These are phyloP conservation scores for Vesta saturnalis DNA, from an alignment of 2,888 invertebrate species.

Conservation along the genomic window DNA sequence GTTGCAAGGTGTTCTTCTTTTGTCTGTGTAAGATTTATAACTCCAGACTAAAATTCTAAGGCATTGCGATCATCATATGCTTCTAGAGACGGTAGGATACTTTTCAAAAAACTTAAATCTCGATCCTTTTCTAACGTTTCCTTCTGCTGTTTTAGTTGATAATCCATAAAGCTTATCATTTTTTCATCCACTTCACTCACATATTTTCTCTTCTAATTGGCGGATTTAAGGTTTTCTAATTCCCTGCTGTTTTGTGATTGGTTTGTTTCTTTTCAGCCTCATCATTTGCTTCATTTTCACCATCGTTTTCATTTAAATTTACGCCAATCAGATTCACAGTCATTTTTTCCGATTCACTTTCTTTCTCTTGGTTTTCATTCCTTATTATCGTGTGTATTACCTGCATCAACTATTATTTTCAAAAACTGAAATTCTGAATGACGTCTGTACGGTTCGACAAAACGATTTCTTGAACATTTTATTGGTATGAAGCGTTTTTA, in stretches of 20 bases:
- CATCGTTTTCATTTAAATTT: neutral
- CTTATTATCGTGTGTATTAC: slow-evolving; percentile 2
- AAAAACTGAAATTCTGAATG: slow-evolving; percentile 11
- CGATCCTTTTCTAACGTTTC: slow-evolving; percentile 18
- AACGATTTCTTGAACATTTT: slow-evolving; percentile 9
- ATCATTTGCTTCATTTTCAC: neutral
- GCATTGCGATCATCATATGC: slow-evolving; percentile 17
- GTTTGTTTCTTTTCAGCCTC: neutral
- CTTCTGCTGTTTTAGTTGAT: neutral
- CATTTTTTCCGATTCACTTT: too few species aligned
- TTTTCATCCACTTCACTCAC: slow-evolving; percentile 13
- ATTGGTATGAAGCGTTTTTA: neutral
- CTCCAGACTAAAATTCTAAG: slow-evolving; percentile 22
- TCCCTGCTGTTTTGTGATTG: neutral
- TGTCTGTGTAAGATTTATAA: slow-evolving; percentile 19
- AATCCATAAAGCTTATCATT: slow-evolving; percentile 21
- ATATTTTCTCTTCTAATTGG: neutral
- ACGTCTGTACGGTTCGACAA: neutral
- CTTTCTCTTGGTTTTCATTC: neutral
- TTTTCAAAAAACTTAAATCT: slow-evolving; percentile 23
- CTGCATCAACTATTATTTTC: slow-evolving; percentile 10
- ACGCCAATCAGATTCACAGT: neutral
- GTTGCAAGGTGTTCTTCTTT: too few species aligned
- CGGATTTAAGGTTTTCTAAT: neutral
- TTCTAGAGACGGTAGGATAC: slow-evolving; percentile 20